Evolutionary conservation across 2,113 vertebrate species (phyloP).

Genomic region (Zosterops borbonicus): DNA sequence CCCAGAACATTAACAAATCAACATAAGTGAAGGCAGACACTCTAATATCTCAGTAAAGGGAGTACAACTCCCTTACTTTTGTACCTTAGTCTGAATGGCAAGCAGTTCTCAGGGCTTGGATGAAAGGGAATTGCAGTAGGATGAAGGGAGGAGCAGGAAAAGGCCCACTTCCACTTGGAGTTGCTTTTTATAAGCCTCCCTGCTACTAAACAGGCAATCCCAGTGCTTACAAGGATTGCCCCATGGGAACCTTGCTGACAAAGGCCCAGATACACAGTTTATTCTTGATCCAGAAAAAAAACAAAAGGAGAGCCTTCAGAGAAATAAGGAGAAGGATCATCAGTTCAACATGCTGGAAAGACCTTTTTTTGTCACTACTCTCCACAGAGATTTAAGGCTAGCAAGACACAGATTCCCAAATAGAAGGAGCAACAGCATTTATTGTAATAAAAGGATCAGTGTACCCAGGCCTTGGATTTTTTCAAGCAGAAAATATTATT

Average conservation of each 20-base stretch:
- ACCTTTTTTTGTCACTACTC: not conserved
- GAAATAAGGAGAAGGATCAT: not conserved
- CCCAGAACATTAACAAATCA: not conserved
- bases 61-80: not conserved
- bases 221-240: not conserved
- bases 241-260: not conserved
- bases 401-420: not conserved
- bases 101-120: not conserved
- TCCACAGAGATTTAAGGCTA: not conserved
- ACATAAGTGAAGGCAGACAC: not conserved
- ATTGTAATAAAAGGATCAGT: not conserved
- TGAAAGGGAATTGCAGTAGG: not conserved
- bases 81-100: not conserved
- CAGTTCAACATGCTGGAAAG: not conserved
- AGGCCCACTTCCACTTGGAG: slow-evolving; percentile 37
- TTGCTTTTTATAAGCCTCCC: not conserved
- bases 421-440: not conserved
- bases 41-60: not conserved
- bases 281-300: not conserved
- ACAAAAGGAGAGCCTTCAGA: not conserved
- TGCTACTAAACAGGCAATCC: not conserved
- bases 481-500: not conserved
- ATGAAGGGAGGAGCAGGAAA: slow-evolving; percentile 28
- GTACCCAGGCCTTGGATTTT: not conserved
- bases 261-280: not conserved